Evolutionary conservation across 2,797 vertebrate species (phyloP), one percentile per base, ranked within the genome.

Genomic region (Periophthalmus magnuspinnatus): DNA sequence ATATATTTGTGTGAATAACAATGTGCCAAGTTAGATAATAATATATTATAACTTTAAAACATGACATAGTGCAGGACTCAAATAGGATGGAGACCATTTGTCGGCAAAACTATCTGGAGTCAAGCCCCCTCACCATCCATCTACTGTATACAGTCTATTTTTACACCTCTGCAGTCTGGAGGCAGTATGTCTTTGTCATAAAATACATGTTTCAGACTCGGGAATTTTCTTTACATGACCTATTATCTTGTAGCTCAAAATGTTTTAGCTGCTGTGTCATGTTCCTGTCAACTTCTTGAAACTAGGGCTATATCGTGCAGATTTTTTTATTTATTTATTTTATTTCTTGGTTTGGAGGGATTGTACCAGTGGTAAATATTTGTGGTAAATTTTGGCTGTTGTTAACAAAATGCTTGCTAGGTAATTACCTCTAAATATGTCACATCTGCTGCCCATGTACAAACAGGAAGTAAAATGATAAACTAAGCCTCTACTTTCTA

Each of bases 111-210:
- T n/a, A 50, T 28, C 6, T 28, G 41, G 5, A 21, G 33, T 50
- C 47, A 5, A 32, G 24, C 14, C 63, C 28, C 6, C 8, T n/a
- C 47, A 19, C 21, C 45, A 48, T 5, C 62, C 24, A 48, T 8
- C 2, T 36, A 63, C 21, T 41, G 24, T 33, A 64, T 21, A 24
- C 22, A 9, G 47, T 33, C 47, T 28, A 65, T 28, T 50, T 48
- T 65, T 65, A 50, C 17, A 32, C 17, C 24, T 28, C 14, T 14
- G 62, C 6, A 28, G 28, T 13, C 45, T 65, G 22, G 45, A 8
- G 5, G 24, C 62, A 48, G 28, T 65, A 28, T 52, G 28, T 65
- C 63, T 50, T 33, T 65, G 63, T 65, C 63, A 65, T 24, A 52
- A 52, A 50, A n/a, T 32, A 19, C 45, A 50, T 47, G 24, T 63